phyloP scores from a whole-genome alignment of 2,888 invertebrate genomes.

The Seladonia tumulorum region DNA sequence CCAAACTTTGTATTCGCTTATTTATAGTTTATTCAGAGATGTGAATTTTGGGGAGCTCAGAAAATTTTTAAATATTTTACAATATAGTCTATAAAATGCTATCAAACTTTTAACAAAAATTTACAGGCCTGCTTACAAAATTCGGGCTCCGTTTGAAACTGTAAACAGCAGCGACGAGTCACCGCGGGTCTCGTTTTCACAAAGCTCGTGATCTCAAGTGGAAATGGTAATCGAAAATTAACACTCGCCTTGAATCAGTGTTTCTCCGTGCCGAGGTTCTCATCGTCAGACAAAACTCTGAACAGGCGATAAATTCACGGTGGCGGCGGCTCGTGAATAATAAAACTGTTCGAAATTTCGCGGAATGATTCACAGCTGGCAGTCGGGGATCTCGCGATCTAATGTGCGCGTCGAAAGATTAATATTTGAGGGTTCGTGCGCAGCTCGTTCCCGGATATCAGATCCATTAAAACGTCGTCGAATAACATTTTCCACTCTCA shows the following conservation, averaged over 20 bases:
- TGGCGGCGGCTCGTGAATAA: background rate
- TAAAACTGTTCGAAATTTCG: background rate
- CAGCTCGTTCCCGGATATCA: background rate
- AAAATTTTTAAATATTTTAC: no score
- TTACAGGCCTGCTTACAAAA: no score
- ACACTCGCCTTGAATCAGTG: background rate
- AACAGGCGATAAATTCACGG: background rate
- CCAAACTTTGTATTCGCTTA: no score
- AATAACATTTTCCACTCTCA: constrained; percentile 14
- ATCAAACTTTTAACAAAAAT: no score
- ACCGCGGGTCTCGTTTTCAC: no score
- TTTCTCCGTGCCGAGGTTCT: background rate
- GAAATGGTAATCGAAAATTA: background rate
- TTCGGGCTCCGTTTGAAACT: no score
- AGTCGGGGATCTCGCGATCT: background rate
- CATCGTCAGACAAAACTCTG: background rate
- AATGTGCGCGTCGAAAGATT: background rate
- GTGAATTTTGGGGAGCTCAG: no score
- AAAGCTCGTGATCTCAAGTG: background rate
- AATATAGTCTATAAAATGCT: no score
- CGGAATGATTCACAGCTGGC: background rate
- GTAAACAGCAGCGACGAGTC: no score
- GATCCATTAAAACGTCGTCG: constrained; percentile 6
- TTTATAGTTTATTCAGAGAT: no score
- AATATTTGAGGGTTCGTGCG: background rate